These are phyloP conservation scores for Indri indri DNA, from an alignment of 2,113 vertebrate species.

Conservation along the genomic window DNA sequence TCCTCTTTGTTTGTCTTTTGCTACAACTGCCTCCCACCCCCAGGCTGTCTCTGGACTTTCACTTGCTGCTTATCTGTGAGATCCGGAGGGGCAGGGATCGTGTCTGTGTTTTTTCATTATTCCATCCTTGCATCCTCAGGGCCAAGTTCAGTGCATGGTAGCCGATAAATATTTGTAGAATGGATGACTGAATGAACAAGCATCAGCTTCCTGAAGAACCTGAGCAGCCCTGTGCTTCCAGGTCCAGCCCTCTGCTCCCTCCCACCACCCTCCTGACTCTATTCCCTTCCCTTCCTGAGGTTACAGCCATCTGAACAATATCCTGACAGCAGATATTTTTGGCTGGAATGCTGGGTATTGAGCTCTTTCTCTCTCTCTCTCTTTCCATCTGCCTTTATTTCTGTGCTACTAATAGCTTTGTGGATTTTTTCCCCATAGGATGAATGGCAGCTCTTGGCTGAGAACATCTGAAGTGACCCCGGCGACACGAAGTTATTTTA, in stretches of 20 bases:
- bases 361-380: background rate
- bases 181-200: background rate
- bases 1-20: background rate
- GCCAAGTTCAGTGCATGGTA: background rate
- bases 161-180: background rate
- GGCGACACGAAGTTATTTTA: slow-evolving; percentile 48
- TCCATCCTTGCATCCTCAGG: background rate
- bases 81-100: accelerated
- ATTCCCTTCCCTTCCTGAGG: background rate
- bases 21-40: accelerated
- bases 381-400: slow-evolving; percentile 28
- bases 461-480: slow-evolving; percentile 37
- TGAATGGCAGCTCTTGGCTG: slow-evolving; percentile 39
- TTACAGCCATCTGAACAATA: background rate
- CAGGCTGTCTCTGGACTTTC: background rate
- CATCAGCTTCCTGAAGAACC: background rate
- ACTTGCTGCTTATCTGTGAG: background rate
- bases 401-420: slow-evolving; percentile 34
- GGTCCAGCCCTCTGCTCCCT: background rate
- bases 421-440: background rate
- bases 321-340: slow-evolving; percentile 26
- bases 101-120: background rate
- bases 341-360: background rate
- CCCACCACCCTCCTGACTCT: background rate
- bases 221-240: background rate